Evolutionary conservation across 2,888 invertebrate genomes (phyloP).

Genomic region (Zhuqinia jingwanae): DNA sequence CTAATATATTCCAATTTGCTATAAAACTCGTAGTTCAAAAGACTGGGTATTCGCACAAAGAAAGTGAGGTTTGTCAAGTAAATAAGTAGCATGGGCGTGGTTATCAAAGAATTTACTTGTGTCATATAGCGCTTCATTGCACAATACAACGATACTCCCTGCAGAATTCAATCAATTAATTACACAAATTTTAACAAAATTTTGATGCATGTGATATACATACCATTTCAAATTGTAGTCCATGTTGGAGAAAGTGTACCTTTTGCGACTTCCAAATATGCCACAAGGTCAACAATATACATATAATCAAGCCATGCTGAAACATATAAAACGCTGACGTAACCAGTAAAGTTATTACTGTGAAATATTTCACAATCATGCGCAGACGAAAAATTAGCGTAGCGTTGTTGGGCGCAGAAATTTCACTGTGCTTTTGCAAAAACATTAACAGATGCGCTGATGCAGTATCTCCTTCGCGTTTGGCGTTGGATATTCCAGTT

Average conservation of each 20-base stretch:
- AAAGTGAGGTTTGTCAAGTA: constrained; percentile 4
- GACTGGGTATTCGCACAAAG: not conserved
- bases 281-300: not conserved
- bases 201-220: too few species aligned
- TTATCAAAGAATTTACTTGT: not conserved
- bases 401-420: too few species aligned
- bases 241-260: not conserved
- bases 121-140: constrained; percentile 1
- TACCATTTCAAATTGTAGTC: not conserved
- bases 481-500: not conserved
- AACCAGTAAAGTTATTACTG: not conserved
- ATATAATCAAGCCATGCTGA: not conserved
- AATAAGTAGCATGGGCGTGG: constrained; percentile 19
- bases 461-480: not conserved
- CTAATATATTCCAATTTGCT: not conserved
- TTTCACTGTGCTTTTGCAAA: not conserved
- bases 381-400: too few species aligned
- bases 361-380: not conserved
- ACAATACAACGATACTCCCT: constrained; percentile 8
- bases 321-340: constrained; percentile 4
- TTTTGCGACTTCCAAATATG: constrained; percentile 7
- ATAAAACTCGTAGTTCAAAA: not conserved
- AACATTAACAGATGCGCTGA: not conserved
- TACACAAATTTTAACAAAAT: not conserved
- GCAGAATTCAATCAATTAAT: not conserved